These are phyloP conservation scores for Anthoscopus minutus DNA, from an alignment of 2,113 vertebrate genomes.

Conservation along the genomic window DNA sequence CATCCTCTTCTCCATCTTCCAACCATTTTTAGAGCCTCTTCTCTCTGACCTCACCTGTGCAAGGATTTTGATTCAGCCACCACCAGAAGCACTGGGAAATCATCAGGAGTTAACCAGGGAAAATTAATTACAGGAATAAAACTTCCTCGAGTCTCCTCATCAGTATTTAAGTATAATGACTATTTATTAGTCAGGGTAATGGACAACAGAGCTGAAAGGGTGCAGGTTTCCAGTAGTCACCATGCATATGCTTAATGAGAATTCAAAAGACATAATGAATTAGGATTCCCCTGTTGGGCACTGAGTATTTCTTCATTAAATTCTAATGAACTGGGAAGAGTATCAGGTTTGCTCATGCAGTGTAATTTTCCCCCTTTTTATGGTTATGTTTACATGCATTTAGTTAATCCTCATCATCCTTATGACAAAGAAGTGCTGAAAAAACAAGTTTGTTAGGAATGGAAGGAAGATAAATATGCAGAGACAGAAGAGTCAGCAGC, in stretches of 20 bases:
- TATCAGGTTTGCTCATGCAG: constrained; percentile 12
- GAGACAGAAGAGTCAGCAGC: not conserved
- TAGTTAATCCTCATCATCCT: not conserved
- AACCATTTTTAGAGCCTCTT: not conserved
- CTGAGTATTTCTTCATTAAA: constrained; percentile 56
- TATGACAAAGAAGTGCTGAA: not conserved
- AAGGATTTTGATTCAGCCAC: not conserved
- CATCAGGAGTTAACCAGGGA: not conserved
- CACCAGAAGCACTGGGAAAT: not conserved
- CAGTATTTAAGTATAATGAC: not conserved
- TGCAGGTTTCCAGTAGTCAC: constrained; percentile 1
- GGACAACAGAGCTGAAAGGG: constrained; percentile 6
- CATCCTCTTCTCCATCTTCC: not conserved
- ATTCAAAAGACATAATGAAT: constrained; percentile 58
- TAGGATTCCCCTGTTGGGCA: constrained; percentile 47
- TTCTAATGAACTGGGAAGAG: constrained; percentile 48
- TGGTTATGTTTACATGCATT: not conserved
- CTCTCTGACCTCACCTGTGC: not conserved
- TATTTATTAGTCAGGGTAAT: not conserved
- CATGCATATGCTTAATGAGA: constrained; percentile 9
- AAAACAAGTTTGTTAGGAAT: not conserved
- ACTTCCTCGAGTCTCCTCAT: not conserved
- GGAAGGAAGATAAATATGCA: not conserved
- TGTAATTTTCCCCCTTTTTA: not conserved
- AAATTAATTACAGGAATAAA: constrained; percentile 23